These are phyloP conservation scores for Hormiphora californensis DNA, from an alignment of 37 sponge, comb jelly and placozoan genomes.

Conservation along the genomic window DNA sequence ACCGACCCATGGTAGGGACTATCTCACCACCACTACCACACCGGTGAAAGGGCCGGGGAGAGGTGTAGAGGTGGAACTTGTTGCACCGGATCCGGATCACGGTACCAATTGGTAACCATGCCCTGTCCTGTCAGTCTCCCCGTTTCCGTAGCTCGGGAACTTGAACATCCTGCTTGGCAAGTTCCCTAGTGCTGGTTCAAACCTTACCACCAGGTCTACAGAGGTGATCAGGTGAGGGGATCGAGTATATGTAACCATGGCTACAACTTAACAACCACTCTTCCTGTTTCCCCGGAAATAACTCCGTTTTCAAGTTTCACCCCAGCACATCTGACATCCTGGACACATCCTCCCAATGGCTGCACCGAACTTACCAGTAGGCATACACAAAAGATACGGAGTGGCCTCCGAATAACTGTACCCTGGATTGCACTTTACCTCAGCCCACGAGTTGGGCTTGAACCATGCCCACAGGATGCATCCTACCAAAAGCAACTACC, in stretches of 20 bases:
- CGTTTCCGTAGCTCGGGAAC: neutral
- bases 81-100: neutral
- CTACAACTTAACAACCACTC: neutral
- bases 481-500: neutral
- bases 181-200: neutral
- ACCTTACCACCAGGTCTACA: neutral
- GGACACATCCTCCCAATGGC: neutral
- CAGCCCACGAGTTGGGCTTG: neutral
- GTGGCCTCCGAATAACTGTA: neutral
- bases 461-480: neutral
- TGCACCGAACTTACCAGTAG: neutral
- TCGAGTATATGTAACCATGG: neutral
- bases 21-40: neutral
- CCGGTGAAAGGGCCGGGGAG: neutral
- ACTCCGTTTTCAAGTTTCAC: neutral
- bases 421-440: neutral
- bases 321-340: neutral
- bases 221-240: neutral
- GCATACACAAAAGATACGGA: neutral
- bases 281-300: neutral
- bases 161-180: neutral
- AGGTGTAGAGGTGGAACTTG: neutral
- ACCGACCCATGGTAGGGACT: neutral
- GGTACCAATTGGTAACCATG: neutral
- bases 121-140: neutral